These are phyloP conservation scores for Elachura formosa DNA, from an alignment of 2,113 vertebrate genomes.

Conservation along the genomic window DNA sequence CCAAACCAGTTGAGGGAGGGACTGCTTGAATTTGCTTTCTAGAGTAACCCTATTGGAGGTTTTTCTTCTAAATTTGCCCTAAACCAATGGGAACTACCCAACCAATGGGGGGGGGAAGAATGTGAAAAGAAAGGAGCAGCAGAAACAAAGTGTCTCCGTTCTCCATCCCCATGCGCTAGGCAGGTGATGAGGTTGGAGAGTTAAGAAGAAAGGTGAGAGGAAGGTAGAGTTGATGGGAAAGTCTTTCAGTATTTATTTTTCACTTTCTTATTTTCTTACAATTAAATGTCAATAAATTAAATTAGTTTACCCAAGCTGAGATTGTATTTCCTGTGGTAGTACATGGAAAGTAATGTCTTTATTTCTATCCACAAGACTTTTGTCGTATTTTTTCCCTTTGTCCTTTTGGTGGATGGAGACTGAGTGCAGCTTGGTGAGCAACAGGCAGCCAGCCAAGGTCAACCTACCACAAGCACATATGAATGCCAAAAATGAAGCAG, in stretches of 20 bases:
- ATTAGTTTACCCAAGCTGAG: neutral
- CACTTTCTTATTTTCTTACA: neutral
- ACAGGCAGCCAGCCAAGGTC: neutral
- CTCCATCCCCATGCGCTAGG: accelerated
- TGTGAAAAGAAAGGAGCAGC: neutral
- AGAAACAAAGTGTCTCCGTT: neutral
- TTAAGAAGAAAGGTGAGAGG: neutral
- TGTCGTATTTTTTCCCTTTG: neutral
- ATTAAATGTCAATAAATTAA: neutral
- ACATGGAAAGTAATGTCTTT: neutral
- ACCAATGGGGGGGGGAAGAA: neutral
- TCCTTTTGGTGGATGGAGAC: neutral
- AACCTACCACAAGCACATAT: neutral
- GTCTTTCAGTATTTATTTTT: neutral
- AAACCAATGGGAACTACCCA: neutral
- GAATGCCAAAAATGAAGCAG: neutral
- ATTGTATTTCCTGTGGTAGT: neutral
- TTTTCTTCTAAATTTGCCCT: no score
- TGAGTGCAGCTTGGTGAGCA: neutral
- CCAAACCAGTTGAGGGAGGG: no score
- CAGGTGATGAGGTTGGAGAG: neutral
- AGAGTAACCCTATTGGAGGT: no score
- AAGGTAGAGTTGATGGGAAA: neutral
- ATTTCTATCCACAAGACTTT: neutral
- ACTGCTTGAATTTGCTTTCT: no score